Conservation (phyloP, 2,888 invertebrate species). For the Nomada ruficornis region DNA sequence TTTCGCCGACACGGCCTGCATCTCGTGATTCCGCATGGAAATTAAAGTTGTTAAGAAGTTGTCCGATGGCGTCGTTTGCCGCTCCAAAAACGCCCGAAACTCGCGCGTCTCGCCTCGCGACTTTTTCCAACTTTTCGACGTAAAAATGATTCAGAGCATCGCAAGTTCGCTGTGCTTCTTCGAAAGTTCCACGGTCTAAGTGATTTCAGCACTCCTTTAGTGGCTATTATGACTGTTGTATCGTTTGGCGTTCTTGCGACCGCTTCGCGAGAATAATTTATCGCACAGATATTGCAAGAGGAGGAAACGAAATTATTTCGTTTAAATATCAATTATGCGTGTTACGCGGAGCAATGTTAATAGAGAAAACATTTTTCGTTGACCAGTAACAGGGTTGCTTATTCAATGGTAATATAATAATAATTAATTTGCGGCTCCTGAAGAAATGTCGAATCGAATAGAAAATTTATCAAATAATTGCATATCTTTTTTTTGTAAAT, state of each 20-base stretch:
- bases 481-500: too few relatives aligned
- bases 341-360: too few relatives aligned
- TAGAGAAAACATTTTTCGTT: too few relatives aligned
- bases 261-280: not conserved
- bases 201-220: slow-evolving; percentile 9
- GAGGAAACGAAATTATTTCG: not conserved
- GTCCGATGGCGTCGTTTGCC: not conserved
- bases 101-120: slow-evolving; percentile 14
- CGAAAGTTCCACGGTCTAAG: slow-evolving; percentile 7
- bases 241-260: not conserved
- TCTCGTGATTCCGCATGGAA: slow-evolving; percentile 19
- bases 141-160: slow-evolving; percentile 53
- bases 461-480: too few relatives aligned
- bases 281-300: not conserved
- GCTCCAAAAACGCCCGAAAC: slow-evolving; percentile 12
- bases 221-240: slow-evolving; percentile 20
- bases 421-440: too few relatives aligned
- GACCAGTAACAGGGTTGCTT: too few relatives aligned
- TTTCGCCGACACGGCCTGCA: not conserved
- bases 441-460: too few relatives aligned
- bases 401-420: too few relatives aligned
- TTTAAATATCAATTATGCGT: not conserved
- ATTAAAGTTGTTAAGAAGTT: slow-evolving; percentile 20
- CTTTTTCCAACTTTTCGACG: slow-evolving; percentile 45
- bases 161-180: not conserved